Evolutionary conservation across 2,888 invertebrate species (phyloP), one percentile per base, ranked within the genome.

Genomic region (Eurois occulta): DNA sequence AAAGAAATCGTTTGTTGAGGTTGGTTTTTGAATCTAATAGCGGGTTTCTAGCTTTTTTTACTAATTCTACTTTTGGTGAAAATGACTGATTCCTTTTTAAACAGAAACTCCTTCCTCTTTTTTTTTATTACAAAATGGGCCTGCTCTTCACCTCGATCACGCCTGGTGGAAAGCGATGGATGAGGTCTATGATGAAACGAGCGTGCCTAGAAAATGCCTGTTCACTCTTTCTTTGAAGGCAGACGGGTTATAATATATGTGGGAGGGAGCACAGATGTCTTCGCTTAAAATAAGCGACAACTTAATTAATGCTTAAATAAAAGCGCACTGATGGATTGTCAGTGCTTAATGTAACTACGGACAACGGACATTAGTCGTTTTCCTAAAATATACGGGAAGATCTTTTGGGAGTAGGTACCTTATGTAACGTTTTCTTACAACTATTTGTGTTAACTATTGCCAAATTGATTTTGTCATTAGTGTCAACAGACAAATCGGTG

Each of bases 391-490:
- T 62, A 35, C 10, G 60, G 32, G 10, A 3, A 41, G n/a, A 65
- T n/a, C 38, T 32, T n/a, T 32, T 62, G 5, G 10, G 16, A 38
- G 1, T 10, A 13, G 32, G 1, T 10, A 13, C 24, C 6, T 24
- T 58, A 75, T 21, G 64, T 77, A 66, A 77, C 32, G 6, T 10
- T 38, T 46, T 64, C 65, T 65, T 18, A 65, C 0, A 65, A 41
- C 41, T 41, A 65, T 16, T n/a, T n/a, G 21, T 13, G 21, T 24
- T 52, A 43, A 65, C 32, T 69, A 35, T 65, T 65, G 75, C 81
- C 75, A 66, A 81, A 80, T 80, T 55, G 43, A 43, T 69, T 60
- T 67, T 60, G 81, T 80, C 62, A 81, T 80, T 80, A 80, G 70
- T 60, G 66, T 32, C 13, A 0, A 35, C 38, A 67, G 41, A 70